These are phyloP conservation scores for Mixornis gularis DNA, from an alignment of 2,113 vertebrate species.

Conservation along the genomic window DNA sequence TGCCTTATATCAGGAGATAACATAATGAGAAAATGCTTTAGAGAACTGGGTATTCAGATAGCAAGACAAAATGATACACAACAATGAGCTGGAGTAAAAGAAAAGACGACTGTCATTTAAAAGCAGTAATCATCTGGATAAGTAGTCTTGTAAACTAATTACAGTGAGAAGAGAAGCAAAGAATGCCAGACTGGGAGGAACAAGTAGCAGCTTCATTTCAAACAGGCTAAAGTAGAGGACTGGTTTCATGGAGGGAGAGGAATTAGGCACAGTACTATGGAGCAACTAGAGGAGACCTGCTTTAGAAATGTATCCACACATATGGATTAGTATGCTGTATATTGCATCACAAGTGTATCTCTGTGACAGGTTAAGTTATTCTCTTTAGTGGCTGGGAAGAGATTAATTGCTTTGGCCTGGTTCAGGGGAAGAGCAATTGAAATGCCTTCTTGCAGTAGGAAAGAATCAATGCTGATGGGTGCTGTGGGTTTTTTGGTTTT, in stretches of 20 bases:
- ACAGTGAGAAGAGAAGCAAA: constrained; percentile 17
- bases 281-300: neutral
- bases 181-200: constrained; percentile 5
- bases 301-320: neutral
- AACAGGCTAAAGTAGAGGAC: neutral
- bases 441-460: neutral
- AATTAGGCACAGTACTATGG: neutral
- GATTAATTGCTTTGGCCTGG: neutral
- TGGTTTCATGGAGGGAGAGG: neutral
- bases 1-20: constrained; percentile 42
- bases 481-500: neutral
- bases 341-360: neutral
- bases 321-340: neutral
- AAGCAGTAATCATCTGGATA: constrained; percentile 51
- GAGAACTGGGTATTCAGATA: constrained; percentile 18
- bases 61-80: constrained; percentile 35
- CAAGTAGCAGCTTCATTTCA: constrained; percentile 13
- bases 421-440: neutral
- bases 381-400: neutral
- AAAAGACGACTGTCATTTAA: constrained; percentile 33
- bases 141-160: constrained; percentile 55
- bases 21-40: constrained; percentile 52
- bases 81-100: constrained; percentile 48
- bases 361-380: neutral
- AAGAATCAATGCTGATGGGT: neutral